These are phyloP conservation scores for Electrona antarctica DNA, from an alignment of 2,113 vertebrate species.

Conservation along the genomic window DNA sequence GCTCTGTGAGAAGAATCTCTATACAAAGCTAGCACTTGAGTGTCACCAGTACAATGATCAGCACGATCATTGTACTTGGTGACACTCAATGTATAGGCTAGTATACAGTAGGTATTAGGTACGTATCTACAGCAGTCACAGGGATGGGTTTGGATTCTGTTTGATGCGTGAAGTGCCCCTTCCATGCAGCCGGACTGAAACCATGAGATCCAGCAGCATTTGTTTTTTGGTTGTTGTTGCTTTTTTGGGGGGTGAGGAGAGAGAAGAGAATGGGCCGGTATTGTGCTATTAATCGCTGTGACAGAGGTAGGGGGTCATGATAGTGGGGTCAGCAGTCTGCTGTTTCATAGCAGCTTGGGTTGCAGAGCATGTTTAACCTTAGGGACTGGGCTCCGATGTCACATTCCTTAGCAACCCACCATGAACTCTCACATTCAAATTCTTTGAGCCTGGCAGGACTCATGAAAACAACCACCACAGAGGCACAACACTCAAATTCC, in stretches of 20 bases:
- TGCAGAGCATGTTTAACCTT: conserved; percentile 66
- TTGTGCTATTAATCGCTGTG: conserved; percentile 64
- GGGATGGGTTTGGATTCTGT: no score
- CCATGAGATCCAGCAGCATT: conserved; percentile 45
- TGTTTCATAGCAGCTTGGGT: conserved; percentile 71
- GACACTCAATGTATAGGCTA: no score
- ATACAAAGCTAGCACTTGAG: no score
- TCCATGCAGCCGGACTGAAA: conserved; percentile 56
- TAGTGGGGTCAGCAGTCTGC: conserved; percentile 65
- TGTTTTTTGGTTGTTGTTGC: conserved; percentile 8
- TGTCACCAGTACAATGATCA: no score
- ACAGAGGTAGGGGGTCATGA: conserved; percentile 57
- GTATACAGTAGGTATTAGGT: no score
- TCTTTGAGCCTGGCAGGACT: conserved; percentile 20
- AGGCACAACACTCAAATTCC: conserved; percentile 7
- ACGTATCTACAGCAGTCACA: no score
- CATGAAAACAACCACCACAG: conserved; percentile 2
- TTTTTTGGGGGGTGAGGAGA: conserved; percentile 40
- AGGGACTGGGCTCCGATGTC: conserved; percentile 53
- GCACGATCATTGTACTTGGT: no score
- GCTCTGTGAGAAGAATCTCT: no score
- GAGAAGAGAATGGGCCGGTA: conserved; percentile 44
- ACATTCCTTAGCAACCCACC: conserved; percentile 55
- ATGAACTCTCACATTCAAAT: conserved; percentile 35
- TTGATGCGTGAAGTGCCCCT: not conserved